Conservation (phyloP, 2,113 vertebrate genomes). For the Thunnus thynnus region DNA sequence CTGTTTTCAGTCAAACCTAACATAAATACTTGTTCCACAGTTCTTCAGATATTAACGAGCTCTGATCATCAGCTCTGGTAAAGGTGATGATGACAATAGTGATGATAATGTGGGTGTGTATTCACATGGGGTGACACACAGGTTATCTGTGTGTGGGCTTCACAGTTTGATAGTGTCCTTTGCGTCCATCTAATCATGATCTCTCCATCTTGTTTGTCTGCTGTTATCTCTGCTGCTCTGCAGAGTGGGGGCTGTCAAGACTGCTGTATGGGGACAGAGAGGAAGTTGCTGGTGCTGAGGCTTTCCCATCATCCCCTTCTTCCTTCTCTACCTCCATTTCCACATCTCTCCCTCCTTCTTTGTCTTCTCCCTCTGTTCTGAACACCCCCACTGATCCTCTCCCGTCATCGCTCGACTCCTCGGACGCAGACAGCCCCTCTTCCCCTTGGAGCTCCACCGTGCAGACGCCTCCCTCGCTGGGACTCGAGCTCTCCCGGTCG, state of each 20-base stretch:
- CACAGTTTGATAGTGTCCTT: conserved; percentile 28
- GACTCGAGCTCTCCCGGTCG: conserved; percentile 52
- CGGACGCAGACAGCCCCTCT: conserved; percentile 89
- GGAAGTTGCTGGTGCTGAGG: conserved; percentile 43
- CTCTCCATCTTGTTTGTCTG: neutral
- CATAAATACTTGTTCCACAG: conserved; percentile 26
- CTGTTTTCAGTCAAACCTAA: conserved; percentile 15
- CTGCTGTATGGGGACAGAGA: conserved; percentile 71
- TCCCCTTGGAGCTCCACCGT: conserved; percentile 87
- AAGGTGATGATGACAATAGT: neutral
- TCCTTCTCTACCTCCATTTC: conserved; percentile 59
- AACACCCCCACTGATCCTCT: conserved; percentile 85
- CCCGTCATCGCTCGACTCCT: conserved; percentile 90
- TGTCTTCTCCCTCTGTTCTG: conserved; percentile 85
- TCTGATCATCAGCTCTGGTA: conserved; percentile 40
- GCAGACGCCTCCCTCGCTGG: conserved; percentile 83
- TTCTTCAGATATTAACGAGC: conserved; percentile 52
- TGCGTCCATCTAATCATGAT: neutral
- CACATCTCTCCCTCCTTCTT: conserved; percentile 31
- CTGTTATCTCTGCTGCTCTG: conserved; percentile 79
- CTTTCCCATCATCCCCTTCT: conserved; percentile 59
- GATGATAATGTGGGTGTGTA: conserved; percentile 6
- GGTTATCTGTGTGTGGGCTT: conserved; percentile 22
- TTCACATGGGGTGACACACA: conserved; percentile 29
- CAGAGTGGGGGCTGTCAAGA: conserved; percentile 67